Evolutionary conservation across 2,888 invertebrate species (phyloP), one percentile per base, ranked within the genome.

Genomic region (Alitta virens): DNA sequence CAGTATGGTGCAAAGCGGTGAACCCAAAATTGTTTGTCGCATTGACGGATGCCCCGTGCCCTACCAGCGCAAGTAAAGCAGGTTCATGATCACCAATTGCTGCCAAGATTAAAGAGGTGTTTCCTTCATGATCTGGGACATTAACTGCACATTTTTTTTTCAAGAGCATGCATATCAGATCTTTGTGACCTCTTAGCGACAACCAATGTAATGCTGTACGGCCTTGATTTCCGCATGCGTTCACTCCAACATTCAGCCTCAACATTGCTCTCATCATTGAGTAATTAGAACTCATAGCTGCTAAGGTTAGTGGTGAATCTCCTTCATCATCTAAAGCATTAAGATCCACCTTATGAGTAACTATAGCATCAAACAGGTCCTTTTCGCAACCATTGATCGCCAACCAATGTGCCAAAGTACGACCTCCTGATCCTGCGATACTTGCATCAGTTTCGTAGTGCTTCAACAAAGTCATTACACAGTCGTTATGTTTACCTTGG

Each of bases 201-300:
- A 59, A 55, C 62, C 64, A 62, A 42, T 64, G 64, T 7, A 64
- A 51, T 18, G 59, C 62, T 5, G 62, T 64, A 18, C 62, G n/a
- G 5, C 62, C 64, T 23, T 64, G 42, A 7, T 49, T 33, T n/a
- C 64, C 59, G 14, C 40, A 46, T 16, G 25, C 38, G 26, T 63
- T 59, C 23, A 59, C 24, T 5, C 49, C 59, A 25, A 50, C 49
- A 46, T 57, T 25, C 18, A 21, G 24, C 9, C 46, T 40, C 12
- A 61, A 46, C 16, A 61, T 2, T 2, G 27, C 40, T 23, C 40
- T 55, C 61, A 56, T 50, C 3, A 43, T 18, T 16, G 50, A 9
- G 16, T 38, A 55, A n/a, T 56, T 26, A 2, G 33, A 16, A n/a
- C 51, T 16, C 18, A 18, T 42, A 40, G 57, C 57, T 1, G 62